Conservation (phyloP, 2,888 invertebrate genomes). For the Heliconius charithonia region DNA sequence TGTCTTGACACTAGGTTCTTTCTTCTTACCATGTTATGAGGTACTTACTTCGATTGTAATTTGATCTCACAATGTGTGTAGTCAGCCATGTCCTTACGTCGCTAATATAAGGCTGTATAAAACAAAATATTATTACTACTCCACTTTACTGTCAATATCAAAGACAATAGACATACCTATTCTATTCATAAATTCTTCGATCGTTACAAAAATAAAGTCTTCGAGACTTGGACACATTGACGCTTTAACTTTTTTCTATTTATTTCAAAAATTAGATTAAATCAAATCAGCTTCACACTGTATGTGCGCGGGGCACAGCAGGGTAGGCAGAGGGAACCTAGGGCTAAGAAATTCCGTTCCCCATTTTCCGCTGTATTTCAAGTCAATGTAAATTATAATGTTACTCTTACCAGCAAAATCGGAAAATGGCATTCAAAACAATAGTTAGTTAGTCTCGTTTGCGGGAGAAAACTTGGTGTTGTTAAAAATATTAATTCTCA, state of each 20-base stretch:
- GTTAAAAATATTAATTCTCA: no score
- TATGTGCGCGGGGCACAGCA: no score
- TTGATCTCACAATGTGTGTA: not conserved
- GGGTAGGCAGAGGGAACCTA: no score
- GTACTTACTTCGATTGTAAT: not conserved
- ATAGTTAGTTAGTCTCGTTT: no score
- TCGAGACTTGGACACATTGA: not conserved
- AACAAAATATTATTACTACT: slow-evolving; percentile 11
- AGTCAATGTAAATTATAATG: not conserved
- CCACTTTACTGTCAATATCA: not conserved
- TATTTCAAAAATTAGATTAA: no score
- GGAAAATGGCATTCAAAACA: no score
- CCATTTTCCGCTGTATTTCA: no score
- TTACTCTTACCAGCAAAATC: no score
- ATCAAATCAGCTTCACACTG: no score
- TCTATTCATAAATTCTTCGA: slow-evolving; percentile 9
- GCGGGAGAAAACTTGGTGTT: no score
- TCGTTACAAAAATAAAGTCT: not conserved
- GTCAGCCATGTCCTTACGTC: not conserved
- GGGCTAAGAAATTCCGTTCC: no score
- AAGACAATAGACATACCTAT: slow-evolving; percentile 1
- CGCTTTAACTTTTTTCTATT: not conserved
- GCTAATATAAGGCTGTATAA: not conserved
- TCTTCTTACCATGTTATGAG: not conserved
- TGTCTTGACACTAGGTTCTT: not conserved